Base-by-base conservation (phyloP, 2,797 vertebrate genomes). In the Ispidina picta region DNA sequence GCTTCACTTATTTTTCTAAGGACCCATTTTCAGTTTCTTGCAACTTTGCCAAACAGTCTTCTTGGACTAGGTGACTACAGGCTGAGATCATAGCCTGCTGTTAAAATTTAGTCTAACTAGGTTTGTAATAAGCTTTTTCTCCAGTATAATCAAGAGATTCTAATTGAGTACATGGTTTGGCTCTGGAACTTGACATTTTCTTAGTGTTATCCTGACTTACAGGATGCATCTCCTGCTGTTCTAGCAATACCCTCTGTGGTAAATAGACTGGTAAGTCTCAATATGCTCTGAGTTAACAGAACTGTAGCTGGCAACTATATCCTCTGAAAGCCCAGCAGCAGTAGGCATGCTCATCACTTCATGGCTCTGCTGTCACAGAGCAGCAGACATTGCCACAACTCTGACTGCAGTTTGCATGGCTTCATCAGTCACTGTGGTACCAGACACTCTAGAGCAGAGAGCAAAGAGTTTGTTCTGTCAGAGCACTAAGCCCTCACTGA, bases 41-140 rank as follows among this genome's bases (percentile, higher is more conserved):
- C 73, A 59, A 28, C 33, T 78, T 26, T 63, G 54, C 63, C 62
- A 26, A 51, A 39, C 33, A 26, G 51, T 76, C n/a, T 31, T 81
- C 31, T 62, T 74, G 52, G 49, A 6, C 52, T 63, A 60, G 33
- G 29, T 82, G 39, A 49, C 78, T 93, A 52, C 60, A 73, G 49
- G 10, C 79, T 93, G 87, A 83, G 33, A 46, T 73, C 41, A 72
- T 75, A 26, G 39, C 81, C 52, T 79, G 29, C 33, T 92, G 60
- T 33, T 79, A 55, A 58, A 86, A 60, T 73, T n/a, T 81, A 69
- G 76, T 93, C 48, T 69, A 73, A 84, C 35, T 84, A 52, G 33
- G 29, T 56, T 54, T 76, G n/a, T 70, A 70, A 79, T 90, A 56
- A 55, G 22, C 25, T 92, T 86, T 81, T 90, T 66, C 56, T 87